Evolutionary conservation across 2,113 vertebrate species (phyloP).

Genomic region (Pteruthius melanotis): DNA sequence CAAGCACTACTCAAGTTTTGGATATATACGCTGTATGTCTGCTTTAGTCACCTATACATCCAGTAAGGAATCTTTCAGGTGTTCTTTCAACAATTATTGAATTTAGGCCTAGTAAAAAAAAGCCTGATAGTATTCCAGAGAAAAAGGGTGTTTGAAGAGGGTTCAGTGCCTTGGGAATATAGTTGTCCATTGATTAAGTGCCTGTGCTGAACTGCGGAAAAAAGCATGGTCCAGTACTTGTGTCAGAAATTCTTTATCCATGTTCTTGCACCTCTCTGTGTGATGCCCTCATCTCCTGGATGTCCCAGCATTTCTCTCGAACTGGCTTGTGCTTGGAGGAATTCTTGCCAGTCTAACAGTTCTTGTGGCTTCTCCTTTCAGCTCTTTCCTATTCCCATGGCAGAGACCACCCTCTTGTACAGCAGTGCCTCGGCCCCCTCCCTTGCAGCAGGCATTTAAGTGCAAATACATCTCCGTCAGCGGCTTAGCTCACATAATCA

Average conservation of each 20-base stretch:
- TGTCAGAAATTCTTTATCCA: neutral
- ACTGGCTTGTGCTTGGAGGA: neutral
- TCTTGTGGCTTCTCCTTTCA: neutral
- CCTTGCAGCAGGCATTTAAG: neutral
- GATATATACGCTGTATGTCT: neutral
- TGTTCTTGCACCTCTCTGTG: fast-evolving
- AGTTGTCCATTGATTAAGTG: neutral
- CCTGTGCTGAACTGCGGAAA: neutral
- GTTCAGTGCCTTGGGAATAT: neutral
- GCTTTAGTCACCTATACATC: neutral
- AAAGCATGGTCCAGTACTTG: neutral
- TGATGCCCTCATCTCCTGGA: neutral
- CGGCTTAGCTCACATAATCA: neutral
- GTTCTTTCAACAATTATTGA: neutral
- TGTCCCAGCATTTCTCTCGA: neutral
- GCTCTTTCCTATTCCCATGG: neutral
- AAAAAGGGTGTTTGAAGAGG: neutral
- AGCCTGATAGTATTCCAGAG: neutral
- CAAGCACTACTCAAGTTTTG: neutral
- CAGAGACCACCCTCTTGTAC: neutral
- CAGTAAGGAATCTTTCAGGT: neutral
- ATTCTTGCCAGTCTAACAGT: neutral
- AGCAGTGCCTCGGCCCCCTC: neutral
- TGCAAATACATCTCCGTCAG: neutral
- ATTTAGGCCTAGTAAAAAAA: neutral